A percentile compares a stretch with the other conserved stretches of the same genome.
phyloP scores from a whole-genome alignment of 2,113 vertebrate species.

The Ceyx margarethae region DNA sequence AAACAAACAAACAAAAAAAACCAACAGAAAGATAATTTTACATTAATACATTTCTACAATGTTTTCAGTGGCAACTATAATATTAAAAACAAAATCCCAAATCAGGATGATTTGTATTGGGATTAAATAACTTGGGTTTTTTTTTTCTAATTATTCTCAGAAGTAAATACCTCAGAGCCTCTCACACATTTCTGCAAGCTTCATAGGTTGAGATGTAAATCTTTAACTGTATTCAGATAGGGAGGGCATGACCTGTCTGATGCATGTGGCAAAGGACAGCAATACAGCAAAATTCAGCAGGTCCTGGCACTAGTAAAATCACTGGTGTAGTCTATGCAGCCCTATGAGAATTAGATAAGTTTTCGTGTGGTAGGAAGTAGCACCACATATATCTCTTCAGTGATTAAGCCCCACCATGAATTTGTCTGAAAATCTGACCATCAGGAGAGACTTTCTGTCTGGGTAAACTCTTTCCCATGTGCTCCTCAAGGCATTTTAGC shows the following conservation, averaged over 20 bases:
- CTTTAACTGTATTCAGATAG: neutral
- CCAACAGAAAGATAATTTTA: too few relatives aligned
- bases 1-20: too few relatives aligned
- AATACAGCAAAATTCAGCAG: neutral
- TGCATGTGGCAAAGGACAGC: neutral
- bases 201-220: neutral
- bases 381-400: rapidly evolving
- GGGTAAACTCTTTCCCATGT: neutral
- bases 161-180: neutral
- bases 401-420: neutral
- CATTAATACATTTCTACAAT: neutral
- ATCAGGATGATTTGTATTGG: neutral
- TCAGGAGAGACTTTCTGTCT: neutral
- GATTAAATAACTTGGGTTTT: neutral
- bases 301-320: neutral
- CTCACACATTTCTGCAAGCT: neutral
- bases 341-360: rapidly evolving
- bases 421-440: neutral
- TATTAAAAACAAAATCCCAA: neutral
- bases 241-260: neutral
- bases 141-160: neutral
- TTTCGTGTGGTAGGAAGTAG: neutral
- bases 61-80: neutral
- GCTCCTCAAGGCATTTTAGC: neutral
- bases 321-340: neutral